Base-by-base conservation (phyloP, 2,113 vertebrate genomes). In the Periophthalmodon schlosseri region DNA sequence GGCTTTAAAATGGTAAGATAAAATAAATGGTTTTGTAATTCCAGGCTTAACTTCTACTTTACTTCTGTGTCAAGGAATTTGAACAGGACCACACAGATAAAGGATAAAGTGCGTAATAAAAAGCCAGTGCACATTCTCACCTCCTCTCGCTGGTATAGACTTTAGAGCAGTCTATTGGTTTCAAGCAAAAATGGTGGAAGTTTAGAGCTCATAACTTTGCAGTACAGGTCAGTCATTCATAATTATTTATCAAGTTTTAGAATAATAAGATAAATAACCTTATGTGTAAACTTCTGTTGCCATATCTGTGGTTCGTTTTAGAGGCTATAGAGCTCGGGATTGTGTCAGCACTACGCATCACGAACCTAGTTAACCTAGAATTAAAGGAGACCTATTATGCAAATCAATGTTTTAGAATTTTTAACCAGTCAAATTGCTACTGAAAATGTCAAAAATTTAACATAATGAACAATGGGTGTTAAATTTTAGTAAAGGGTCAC, bases 1-100 rank as follows among this genome's bases (percentile, higher is more conserved):
- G 73, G 34, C 46, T 82, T 65, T 66, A 68, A 56, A 28, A 60
- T 68, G 67, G 79, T 72, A 74, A 79, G 72, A 49, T 69, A 34
- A 46, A 68, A 66, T 44, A 78, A 80, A 75, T 68, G 57, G 66
- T 70, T 79, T 56, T 84, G 69, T 77, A 84, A 81, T 60, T 79
- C 71, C 60, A 46, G 69, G 1, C 67, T 83, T 84, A 46, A 34
- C 68, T 73, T 76, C 63, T 23, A 28, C 33, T 74, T 67, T 23
- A 28, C 33, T 74, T 47, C 54, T 54, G 56, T 36, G 69, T 77
- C 52, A 56, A 58, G n/a, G 72, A 49, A 20, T 74, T 18, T 69
- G 13, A n/a, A 21, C 23, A 0, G 23, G 66, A 57, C 63, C 66
- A 67, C 7, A 50, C 2, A 15, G 66, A 65, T 65, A 65, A 65